Evolutionary conservation across 2,797 vertebrate genomes (phyloP).

Genomic region (Parotocinclus haroldoi): DNA sequence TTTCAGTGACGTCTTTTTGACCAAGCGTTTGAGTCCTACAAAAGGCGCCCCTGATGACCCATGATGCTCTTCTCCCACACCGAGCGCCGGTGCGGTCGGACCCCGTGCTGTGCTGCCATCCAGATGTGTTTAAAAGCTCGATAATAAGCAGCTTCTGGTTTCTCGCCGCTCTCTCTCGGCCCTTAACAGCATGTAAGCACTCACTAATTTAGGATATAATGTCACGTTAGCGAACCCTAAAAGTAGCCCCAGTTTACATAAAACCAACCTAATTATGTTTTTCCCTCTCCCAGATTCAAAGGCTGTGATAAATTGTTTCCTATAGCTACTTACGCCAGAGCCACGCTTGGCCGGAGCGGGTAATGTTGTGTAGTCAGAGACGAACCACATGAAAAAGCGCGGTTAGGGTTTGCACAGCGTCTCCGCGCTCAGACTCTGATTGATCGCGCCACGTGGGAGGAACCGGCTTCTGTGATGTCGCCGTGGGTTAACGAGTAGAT

Average conservation of each 20-base stretch:
- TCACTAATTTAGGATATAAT: slow-evolving; percentile 77
- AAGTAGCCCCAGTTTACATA: slow-evolving; percentile 66
- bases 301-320: slow-evolving; percentile 40
- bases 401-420: slow-evolving; percentile 19
- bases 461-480: slow-evolving; percentile 29
- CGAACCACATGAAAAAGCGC: slow-evolving; percentile 33
- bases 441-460: slow-evolving; percentile 18
- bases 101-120: slow-evolving; percentile 59
- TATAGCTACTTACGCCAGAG: slow-evolving; percentile 16
- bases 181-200: slow-evolving; percentile 77
- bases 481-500: slow-evolving; percentile 10
- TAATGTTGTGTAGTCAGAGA: slow-evolving; percentile 30
- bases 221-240: slow-evolving; percentile 68
- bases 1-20: not conserved
- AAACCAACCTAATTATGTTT: slow-evolving; percentile 58
- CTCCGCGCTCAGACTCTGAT: not conserved
- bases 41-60: slow-evolving; percentile 13
- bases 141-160: slow-evolving; percentile 75
- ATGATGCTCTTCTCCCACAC: not conserved
- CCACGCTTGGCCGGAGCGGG: slow-evolving; percentile 26
- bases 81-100: slow-evolving; percentile 48
- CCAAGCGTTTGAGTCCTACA: not conserved
- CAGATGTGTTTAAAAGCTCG: slow-evolving; percentile 70
- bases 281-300: slow-evolving; percentile 31
- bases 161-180: slow-evolving; percentile 64